Base-by-base conservation (phyloP, 2,113 vertebrate genomes). In the Taxidea taxus region DNA sequence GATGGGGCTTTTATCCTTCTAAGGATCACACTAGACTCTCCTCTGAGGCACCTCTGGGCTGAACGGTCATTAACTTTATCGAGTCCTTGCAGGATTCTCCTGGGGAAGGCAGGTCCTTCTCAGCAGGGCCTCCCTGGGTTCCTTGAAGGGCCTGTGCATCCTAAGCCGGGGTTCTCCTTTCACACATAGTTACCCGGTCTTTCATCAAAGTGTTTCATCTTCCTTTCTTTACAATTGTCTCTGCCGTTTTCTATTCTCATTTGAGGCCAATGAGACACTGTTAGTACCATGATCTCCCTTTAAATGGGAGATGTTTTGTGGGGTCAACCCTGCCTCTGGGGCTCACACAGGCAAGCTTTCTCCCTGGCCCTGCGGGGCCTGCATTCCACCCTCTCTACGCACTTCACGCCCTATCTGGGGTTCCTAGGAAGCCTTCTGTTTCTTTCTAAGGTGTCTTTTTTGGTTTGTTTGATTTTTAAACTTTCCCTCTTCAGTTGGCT, bases 381-480 rank as follows among this genome's bases (percentile, higher is more conserved):
- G 37, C 75, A 16, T 66, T 34, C 58, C 29, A 23, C 10, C 39
- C n/a, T 47, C 72, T 70, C 39, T 15, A 10, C 6, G 29, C 1
- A 1, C 51, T 54, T 47, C 20, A 2, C 16, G 13, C 2, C 0
- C 29, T 0, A 1, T 10, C 12, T 42, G 20, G 16, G 0, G 14
- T 51, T 90, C 51, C 82, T 39, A 10, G 54, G 47, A 7, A 29
- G 49, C 10, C 31, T 85, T 7, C 13, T 27, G 37, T 31, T 34
- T 56, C 56, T 85, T 54, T 54, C 16, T 34, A 8, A 0, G 51
- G 1, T 83, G 15, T 44, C 44, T 54, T 5, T 60, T 34, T 49
- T 60, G 4, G 4, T 34, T 64, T 27, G 25, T 60, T 60, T 60
- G 58, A 42, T 62, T 54, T 29, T 42, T n/a, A 4, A 75, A 39